Evolutionary conservation across 2,888 invertebrate species (phyloP).

Genomic region (Tachystola acroxantha): DNA sequence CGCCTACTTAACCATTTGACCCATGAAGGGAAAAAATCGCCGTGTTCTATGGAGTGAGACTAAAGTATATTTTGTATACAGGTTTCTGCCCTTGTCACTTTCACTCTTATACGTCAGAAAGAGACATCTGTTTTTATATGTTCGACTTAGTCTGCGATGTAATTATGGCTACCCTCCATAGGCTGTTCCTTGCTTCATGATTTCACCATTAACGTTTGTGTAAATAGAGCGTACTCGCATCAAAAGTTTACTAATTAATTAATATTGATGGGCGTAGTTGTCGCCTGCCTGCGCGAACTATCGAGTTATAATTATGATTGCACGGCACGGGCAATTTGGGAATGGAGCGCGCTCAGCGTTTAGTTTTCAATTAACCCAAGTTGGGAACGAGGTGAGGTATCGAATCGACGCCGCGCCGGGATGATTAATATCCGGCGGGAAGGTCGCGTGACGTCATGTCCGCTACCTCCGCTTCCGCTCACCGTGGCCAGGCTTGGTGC

Average conservation of each 20-base stretch:
- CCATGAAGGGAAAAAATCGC: no score
- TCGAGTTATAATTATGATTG: conserved; percentile 7
- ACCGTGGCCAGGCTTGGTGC: background rate
- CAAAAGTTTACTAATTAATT: background rate
- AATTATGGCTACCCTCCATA: no score
- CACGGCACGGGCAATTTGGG: conserved; percentile 7
- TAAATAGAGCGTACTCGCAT: background rate
- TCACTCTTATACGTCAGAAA: no score
- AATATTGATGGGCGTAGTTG: background rate
- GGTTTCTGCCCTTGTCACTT: no score
- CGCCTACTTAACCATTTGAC: no score
- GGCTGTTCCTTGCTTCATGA: no score
- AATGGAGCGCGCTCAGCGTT: conserved; percentile 13
- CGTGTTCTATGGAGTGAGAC: no score
- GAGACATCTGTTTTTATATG: no score
- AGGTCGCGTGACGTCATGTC: conserved; percentile 73
- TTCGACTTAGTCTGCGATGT: no score
- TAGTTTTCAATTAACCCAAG: conserved; percentile 49
- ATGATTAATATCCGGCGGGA: conserved; percentile 74
- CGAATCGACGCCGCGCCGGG: conserved; percentile 39
- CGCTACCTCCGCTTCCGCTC: conserved; percentile 25
- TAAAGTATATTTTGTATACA: no score
- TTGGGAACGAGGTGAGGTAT: conserved; percentile 15
- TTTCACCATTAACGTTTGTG: no score
- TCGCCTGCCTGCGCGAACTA: background rate